Base-by-base conservation (phyloP, 2,113 vertebrate genomes). In the Miniopterus natalensis region DNA sequence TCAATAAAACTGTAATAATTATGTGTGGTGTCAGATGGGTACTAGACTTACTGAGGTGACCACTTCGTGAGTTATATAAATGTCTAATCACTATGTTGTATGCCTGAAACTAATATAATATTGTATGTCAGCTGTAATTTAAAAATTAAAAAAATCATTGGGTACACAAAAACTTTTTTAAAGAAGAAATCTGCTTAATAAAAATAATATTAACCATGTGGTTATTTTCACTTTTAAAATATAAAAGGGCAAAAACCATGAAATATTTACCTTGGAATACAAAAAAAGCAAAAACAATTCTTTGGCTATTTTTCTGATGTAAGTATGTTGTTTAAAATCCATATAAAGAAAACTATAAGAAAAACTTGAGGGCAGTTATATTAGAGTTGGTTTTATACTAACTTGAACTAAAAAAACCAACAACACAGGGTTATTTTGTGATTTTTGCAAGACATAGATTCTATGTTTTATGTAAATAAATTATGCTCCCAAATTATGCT, bases 301-400 rank as follows among this genome's bases (percentile, higher is more conserved):
- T 95, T 78, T 23, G 20, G 51, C 9, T 77, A 2, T 61, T 71
- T 95, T 92, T 47, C 18, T 81, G 14, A 65, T 75, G 6, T 93
- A 91, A 70, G 11, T 89, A 61, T 45, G 20, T 49, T 78, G 17
- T 71, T 96, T 73, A 96, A 95, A 90, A 71, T 88, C 51, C 36
- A 75, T 47, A 53, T 49, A 59, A 90, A 81, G 21, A 77, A 91
- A 91, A 29, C 6, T 68, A 6, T 31, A 47, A 59, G 13, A 80
- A 95, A 95, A 80, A 79, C n/a, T 9, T 40, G 10, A 92, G 66
- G 29, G 21, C 21, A 45, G 7, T 95, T 91, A 88, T 63, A 21
- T 15, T 73, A 27, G n/a, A 81, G 20, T 65, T 87, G 68, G 84
- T 68, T 87, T 79, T 94, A 68, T 92, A 49, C 29, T 70, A 86